Evolutionary conservation across 2,888 invertebrate species (phyloP).

Genomic region (Aphodius sticticus): DNA sequence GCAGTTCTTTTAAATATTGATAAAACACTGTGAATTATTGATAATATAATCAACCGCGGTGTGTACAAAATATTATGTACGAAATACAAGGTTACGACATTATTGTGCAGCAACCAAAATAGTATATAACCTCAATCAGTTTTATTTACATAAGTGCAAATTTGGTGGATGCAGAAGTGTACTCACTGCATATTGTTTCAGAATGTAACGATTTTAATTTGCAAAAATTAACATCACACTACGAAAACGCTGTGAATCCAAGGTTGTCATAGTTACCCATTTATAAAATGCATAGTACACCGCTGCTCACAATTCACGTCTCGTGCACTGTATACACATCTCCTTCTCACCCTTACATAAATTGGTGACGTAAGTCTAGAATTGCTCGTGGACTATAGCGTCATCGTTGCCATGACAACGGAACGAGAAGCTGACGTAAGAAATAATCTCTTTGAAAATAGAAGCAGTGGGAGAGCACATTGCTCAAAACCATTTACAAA

Average conservation of each 20-base stretch:
- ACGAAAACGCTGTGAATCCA: conserved; percentile 29
- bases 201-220: neutral
- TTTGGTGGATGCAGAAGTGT: neutral
- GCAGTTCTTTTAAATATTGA: conserved; percentile 31
- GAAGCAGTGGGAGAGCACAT: conserved; percentile 27
- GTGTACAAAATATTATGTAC: conserved; percentile 18
- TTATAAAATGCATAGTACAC: conserved; percentile 48
- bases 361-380: conserved; percentile 48
- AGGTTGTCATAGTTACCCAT: conserved; percentile 54
- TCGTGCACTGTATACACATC: conserved; percentile 18
- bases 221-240: neutral
- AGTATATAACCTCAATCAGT: neutral
- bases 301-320: neutral
- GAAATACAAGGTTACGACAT: conserved; percentile 34
- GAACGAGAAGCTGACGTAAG: conserved; percentile 53
- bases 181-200: neutral
- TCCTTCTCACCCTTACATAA: conserved; percentile 32
- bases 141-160: neutral
- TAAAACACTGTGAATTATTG: conserved; percentile 34
- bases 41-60: conserved; percentile 24
- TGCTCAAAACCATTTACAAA: neutral
- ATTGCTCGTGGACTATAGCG: conserved; percentile 48
- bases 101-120: neutral
- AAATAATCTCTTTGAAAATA: conserved; percentile 47
- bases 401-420: conserved; percentile 57